Percentiles rank a stretch among this genome's conserved stretches.
Evolutionary conservation across 1,140 invertebrate species (phyloP).

Genomic region (Bacillus rossius): DNA sequence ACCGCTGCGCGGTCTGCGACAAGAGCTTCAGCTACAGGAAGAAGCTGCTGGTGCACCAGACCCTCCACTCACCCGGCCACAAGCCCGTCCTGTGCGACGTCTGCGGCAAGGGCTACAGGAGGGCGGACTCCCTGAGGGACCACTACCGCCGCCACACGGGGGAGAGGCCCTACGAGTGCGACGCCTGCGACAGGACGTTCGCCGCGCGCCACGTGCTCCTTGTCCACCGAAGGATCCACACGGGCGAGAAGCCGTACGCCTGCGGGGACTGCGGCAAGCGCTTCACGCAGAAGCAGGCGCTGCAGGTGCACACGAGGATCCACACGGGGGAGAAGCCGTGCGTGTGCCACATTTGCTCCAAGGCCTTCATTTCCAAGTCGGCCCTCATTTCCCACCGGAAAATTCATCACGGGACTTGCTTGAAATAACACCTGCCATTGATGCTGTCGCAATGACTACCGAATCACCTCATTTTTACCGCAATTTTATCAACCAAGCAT

Average conservation of each 20-base stretch:
- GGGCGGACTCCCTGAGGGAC: constrained; percentile 48
- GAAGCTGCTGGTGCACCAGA: constrained; percentile 27
- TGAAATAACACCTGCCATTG: no score
- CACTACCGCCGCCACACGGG: constrained; percentile 41
- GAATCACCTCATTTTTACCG: no score
- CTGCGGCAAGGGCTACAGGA: constrained; percentile 42
- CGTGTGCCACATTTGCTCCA: constrained; percentile 27
- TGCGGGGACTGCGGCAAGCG: constrained; percentile 54
- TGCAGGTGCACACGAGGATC: constrained; percentile 39
- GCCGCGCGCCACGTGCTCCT: constrained; percentile 48
- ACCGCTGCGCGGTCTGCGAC: constrained; percentile 18
- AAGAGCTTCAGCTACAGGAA: constrained; percentile 39
- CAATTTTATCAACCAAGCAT: no score
- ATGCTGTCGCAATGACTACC: no score
- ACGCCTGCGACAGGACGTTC: constrained; percentile 57
- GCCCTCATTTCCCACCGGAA: no score
- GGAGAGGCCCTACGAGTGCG: not conserved
- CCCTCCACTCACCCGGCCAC: not conserved
- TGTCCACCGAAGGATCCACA: constrained; percentile 62
- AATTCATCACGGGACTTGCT: no score
- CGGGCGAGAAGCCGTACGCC: constrained; percentile 65
- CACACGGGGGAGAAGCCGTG: constrained; percentile 43
- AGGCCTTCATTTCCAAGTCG: constrained; percentile 18
- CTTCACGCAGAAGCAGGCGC: constrained; percentile 45
- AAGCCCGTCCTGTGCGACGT: constrained; percentile 30